Base-by-base conservation (phyloP, 2,888 invertebrate genomes). In the Phortica okadai region DNA sequence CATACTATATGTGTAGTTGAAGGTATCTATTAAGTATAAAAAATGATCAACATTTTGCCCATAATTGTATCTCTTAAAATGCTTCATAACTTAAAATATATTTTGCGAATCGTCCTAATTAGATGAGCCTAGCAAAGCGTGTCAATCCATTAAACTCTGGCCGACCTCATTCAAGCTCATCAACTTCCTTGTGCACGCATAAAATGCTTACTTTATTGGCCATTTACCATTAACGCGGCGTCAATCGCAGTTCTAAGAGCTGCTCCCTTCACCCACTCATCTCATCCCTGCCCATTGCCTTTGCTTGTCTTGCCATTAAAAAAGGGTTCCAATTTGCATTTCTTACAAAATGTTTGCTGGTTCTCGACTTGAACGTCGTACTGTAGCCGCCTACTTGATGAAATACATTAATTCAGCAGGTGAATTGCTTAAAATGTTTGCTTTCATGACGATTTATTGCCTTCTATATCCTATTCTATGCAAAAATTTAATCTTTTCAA, bases 171-270 rank as follows among this genome's bases (percentile, higher is more conserved):
- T 33, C 33, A 33, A 33, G 4, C 3, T 33, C 33, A 33, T 33
- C 33, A 33, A 5, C 33, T 33, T 33, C 33, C 1, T 50, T 45
- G 56, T 33, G 70, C 54, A 54, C n/a, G n/a, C 54, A 72, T 33
- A 56, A 72, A 72, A 56, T 56, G 54, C 54, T n/a, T 10, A 72
- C 54, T 72, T 56, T 72, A 72, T 72, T 72, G 70, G 70, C 33
- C 70, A 56, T 72, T 72, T 54, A 45, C 70, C 70, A 72, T 72
- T 72, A 56, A 54, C 10, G 56, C 33, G 56, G 33, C n/a, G 16
- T 6, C 16, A 6, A 69, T 50, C 10, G 69, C 25, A 69, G 2
- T 21, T 21, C 21, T 1, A 41, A 7, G 14, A 10, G 21, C 21
- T 11, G 11, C 25, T 64, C 2, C 16, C 3, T 41, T 14, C 14